These are phyloP conservation scores for Prionchulus punctatus DNA, from an alignment of 2,888 invertebrate species.

Conservation along the genomic window DNA sequence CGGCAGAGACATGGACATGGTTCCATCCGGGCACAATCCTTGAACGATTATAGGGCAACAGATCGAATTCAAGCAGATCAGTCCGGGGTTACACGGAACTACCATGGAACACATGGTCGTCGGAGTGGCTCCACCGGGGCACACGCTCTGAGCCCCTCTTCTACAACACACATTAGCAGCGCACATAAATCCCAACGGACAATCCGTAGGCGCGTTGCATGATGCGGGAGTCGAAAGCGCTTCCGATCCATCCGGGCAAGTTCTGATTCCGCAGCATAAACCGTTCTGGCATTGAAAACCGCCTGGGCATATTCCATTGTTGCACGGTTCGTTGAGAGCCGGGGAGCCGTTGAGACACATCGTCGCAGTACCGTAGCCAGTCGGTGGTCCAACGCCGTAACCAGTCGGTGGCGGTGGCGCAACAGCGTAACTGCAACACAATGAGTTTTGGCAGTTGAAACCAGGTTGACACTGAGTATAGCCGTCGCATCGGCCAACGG, in stretches of 20 bases:
- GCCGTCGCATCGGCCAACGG: neutral
- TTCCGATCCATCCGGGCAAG: constrained; percentile 1
- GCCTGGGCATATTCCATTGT: constrained; percentile 15
- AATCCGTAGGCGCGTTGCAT: neutral
- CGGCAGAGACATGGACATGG: neutral
- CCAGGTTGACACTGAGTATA: neutral
- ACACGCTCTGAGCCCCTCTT: too few species aligned
- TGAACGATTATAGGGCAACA: too few species aligned
- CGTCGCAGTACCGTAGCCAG: too few species aligned
- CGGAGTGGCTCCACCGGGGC: neutral
- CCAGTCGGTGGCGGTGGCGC: neutral
- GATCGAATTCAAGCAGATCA: neutral
- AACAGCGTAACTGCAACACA: neutral
- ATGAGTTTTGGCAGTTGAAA: neutral
- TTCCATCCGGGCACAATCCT: neutral
- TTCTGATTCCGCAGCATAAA: constrained; percentile 16
- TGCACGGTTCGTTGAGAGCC: neutral
- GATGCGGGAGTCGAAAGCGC: neutral
- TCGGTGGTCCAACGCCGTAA: too few species aligned
- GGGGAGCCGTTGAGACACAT: too few species aligned
- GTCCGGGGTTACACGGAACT: neutral
- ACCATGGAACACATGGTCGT: neutral
- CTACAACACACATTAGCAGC: neutral
- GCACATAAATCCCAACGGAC: neutral
- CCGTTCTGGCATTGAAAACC: constrained; percentile 17